Conservation (phyloP, 2,888 invertebrate species). For the Himalopsyche japonica region DNA sequence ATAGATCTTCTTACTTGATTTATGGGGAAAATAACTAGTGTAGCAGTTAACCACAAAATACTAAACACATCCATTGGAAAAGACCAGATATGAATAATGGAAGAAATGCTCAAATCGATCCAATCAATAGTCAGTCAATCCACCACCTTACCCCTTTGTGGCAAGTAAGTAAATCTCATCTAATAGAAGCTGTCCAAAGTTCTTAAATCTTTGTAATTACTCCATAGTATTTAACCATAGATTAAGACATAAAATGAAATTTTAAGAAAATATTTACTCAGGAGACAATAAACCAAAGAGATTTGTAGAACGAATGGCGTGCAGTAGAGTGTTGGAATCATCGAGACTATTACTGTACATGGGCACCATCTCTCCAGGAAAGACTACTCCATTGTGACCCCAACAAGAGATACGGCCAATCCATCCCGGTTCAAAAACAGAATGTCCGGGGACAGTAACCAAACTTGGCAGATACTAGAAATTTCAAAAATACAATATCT, state of each 20-base stretch:
- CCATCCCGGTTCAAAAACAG: conserved; percentile 54
- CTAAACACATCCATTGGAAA: no score
- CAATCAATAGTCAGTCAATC: no score
- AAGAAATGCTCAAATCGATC: no score
- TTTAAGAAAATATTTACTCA: conserved; percentile 44
- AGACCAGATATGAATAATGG: no score
- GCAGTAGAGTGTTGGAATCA: conserved; percentile 45
- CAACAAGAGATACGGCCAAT: conserved; percentile 49
- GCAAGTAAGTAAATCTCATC: no score
- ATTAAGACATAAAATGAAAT: not conserved
- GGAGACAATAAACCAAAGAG: conserved; percentile 55
- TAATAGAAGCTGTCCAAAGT: no score
- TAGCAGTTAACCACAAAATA: no score
- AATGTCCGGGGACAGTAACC: conserved; percentile 48
- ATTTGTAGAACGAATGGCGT: conserved; percentile 47
- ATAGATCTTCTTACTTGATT: no score
- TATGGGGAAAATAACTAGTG: no score
- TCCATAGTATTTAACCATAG: no score
- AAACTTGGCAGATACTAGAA: conserved; percentile 53
- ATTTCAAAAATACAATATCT: not conserved
- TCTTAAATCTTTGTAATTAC: no score
- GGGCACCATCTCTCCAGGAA: conserved; percentile 58
- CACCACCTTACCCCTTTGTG: no score
- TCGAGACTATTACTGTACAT: conserved; percentile 49
- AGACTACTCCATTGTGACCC: conserved; percentile 52